Conservation (phyloP, 2,888 invertebrate species). For the Abscondita cerata region DNA sequence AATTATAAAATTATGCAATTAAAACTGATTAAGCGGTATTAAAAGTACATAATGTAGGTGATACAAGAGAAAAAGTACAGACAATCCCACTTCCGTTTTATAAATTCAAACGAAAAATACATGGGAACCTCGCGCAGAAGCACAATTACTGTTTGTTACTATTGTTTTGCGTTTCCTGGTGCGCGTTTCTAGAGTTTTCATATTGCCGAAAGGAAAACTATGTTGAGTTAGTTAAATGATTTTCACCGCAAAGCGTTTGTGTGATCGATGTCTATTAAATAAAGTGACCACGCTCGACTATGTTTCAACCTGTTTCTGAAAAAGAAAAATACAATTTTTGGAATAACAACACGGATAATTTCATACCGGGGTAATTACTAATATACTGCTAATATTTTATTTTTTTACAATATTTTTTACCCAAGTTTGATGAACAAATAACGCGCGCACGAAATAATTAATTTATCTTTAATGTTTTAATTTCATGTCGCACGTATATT, state of each 20-base stretch:
- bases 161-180: slow-evolving; percentile 27
- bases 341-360: slow-evolving; percentile 66
- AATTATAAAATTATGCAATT: too few relatives aligned
- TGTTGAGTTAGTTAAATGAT: slow-evolving; percentile 14
- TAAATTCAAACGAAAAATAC: slow-evolving; percentile 18
- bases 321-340: slow-evolving; percentile 67
- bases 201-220: slow-evolving; percentile 12
- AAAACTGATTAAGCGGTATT: too few relatives aligned
- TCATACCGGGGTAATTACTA: slow-evolving; percentile 69
- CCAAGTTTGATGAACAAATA: too few relatives aligned
- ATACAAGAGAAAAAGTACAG: slow-evolving; percentile 4
- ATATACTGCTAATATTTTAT: too few relatives aligned
- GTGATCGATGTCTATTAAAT: slow-evolving; percentile 17
- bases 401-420: too few relatives aligned
- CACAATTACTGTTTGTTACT: slow-evolving; percentile 28
- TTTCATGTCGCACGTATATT: neutral
- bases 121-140: slow-evolving; percentile 40
- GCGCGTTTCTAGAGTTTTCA: slow-evolving; percentile 17
- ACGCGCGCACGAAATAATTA: too few relatives aligned
- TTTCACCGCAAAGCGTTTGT: slow-evolving; percentile 5
- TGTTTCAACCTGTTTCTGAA: slow-evolving; percentile 68
- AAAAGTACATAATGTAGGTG: neutral
- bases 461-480: neutral
- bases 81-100: slow-evolving; percentile 26
- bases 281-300: slow-evolving; percentile 49